Conservation (phyloP, 2,888 invertebrate species). For the Clanis bilineata region DNA sequence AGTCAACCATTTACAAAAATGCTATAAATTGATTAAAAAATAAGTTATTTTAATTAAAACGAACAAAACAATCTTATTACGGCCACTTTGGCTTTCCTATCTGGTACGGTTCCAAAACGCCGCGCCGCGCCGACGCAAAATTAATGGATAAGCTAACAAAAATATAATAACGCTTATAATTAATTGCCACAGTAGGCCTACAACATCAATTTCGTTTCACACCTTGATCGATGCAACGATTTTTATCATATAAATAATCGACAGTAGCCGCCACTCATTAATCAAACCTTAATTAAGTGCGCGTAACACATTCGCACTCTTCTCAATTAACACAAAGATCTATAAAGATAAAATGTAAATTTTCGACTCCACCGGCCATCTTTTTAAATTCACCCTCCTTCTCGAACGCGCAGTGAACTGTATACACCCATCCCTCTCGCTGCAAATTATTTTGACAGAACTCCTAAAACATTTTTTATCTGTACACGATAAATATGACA, state of each 20-base stretch:
- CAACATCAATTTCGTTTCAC: slow-evolving; percentile 17
- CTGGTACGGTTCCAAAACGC: background rate
- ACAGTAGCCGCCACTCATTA: slow-evolving; percentile 30
- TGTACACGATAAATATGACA: slow-evolving; percentile 22
- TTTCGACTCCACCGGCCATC: slow-evolving; percentile 48
- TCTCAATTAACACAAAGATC: slow-evolving; percentile 69
- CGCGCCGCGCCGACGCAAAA: background rate
- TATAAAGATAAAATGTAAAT: slow-evolving; percentile 67
- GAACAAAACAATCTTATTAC: background rate
- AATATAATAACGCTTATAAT: slow-evolving; percentile 6
- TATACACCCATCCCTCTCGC: slow-evolving; percentile 33
- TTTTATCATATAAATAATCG: slow-evolving; percentile 19
- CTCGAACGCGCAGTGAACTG: slow-evolving; percentile 25
- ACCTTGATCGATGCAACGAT: slow-evolving; percentile 16
- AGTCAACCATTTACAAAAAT: background rate
- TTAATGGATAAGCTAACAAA: slow-evolving; percentile 9
- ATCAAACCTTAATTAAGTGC: slow-evolving; percentile 71
- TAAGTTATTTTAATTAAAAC: background rate
- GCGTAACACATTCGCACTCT: slow-evolving; percentile 60
- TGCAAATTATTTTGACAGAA: slow-evolving; percentile 33
- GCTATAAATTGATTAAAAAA: background rate
- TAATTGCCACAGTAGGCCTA: slow-evolving; percentile 13
- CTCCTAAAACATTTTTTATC: slow-evolving; percentile 26
- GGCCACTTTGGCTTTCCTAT: background rate
- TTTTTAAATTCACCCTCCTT: slow-evolving; percentile 35